phyloP scores from a whole-genome alignment of 2,888 invertebrate species.

The Catocala sponsa region DNA sequence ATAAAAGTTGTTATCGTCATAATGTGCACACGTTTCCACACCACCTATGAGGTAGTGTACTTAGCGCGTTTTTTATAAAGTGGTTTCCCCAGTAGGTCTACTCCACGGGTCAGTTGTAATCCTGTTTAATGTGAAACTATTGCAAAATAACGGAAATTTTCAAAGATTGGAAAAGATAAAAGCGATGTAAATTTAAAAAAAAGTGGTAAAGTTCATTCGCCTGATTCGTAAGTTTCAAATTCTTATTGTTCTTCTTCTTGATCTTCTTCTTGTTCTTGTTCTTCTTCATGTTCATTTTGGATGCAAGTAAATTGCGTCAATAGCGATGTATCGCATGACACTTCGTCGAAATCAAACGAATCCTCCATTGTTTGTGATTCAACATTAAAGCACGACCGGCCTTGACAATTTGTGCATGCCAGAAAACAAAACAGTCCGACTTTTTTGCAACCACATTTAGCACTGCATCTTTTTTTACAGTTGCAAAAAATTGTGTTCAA shows the following conservation, averaged over 20 bases:
- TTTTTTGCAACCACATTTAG: slow-evolving; percentile 47
- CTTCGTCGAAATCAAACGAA: slow-evolving; percentile 22
- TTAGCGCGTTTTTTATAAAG: slow-evolving; percentile 12
- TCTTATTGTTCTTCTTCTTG: slow-evolving; percentile 5
- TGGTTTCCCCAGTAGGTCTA: slow-evolving; percentile 16
- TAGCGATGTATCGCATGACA: slow-evolving; percentile 37
- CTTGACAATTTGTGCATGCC: slow-evolving; percentile 13
- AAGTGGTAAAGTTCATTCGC: slow-evolving; percentile 17
- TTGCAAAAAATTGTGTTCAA: slow-evolving; percentile 50
- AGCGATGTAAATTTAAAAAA: slow-evolving; percentile 30
- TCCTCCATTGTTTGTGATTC: slow-evolving; percentile 3
- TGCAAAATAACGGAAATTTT: slow-evolving; percentile 8
- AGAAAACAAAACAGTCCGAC: slow-evolving; percentile 47
- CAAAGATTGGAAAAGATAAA: slow-evolving; percentile 4
- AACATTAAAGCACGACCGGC: not conserved
- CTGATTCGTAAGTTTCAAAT: slow-evolving; percentile 25
- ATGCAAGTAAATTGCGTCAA: slow-evolving; percentile 37
- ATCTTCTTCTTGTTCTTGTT: slow-evolving; percentile 23
- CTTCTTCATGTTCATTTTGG: slow-evolving; percentile 21
- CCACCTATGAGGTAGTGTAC: too few species aligned
- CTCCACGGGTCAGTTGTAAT: slow-evolving; percentile 14
- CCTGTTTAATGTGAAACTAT: slow-evolving; percentile 12
- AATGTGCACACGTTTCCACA: too few species aligned
- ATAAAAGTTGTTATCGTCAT: too few species aligned
- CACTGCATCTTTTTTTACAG: slow-evolving; percentile 48